A percentile compares a stretch with the other conserved stretches of the same genome.
phyloP scores from a whole-genome alignment of 2,888 invertebrate species.

The Ptycholaimellus sp. region DNA sequence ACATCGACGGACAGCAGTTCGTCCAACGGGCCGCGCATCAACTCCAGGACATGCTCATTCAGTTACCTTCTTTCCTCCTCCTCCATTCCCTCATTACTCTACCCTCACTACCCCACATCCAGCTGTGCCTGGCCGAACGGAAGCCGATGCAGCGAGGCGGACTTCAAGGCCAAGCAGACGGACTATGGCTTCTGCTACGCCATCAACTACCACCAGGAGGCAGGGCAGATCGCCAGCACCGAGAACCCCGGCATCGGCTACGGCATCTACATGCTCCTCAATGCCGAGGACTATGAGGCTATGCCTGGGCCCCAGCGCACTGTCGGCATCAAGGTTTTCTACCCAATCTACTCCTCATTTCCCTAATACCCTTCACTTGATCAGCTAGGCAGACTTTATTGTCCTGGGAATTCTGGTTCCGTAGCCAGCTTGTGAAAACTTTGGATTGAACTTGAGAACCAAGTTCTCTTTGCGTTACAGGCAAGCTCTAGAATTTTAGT shows the following conservation, averaged over 20 bases:
- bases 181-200: conserved; percentile 6
- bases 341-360: background rate
- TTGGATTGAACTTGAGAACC: too few relatives aligned
- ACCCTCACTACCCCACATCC: background rate
- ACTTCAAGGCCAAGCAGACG: conserved; percentile 1
- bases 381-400: too few relatives aligned
- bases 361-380: too few relatives aligned
- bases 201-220: background rate
- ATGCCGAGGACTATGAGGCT: conserved; percentile 4
- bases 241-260: conserved; percentile 3
- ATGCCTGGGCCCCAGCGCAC: conserved; percentile 6
- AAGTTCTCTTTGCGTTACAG: too few relatives aligned
- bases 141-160: background rate
- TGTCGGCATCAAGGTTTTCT: conserved; percentile 4
- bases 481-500: too few relatives aligned
- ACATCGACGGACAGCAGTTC: conserved; percentile 1
- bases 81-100: background rate
- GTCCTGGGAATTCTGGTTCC: too few relatives aligned
- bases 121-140: conserved; percentile 5
- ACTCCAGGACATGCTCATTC: conserved; percentile 1
- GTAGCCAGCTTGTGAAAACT: too few relatives aligned
- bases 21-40: conserved; percentile 3
- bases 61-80: too few relatives aligned
- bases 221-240: background rate
- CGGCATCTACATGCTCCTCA: conserved; percentile 3